Evolutionary conservation across 2,113 vertebrate genomes (phyloP).

Genomic region (Mirza zaza): DNA sequence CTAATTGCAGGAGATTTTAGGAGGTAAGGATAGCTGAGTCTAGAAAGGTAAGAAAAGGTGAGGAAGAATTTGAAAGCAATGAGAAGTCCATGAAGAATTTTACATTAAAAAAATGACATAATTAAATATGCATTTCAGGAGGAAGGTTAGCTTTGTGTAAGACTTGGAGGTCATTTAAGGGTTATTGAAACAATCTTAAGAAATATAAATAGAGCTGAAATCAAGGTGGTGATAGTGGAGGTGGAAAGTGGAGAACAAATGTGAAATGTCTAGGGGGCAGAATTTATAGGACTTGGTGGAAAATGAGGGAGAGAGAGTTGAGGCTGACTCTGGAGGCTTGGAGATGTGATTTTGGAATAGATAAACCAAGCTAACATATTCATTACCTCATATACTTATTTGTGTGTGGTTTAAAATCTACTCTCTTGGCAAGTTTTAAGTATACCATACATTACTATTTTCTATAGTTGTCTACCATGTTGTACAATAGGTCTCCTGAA

Average conservation of each 20-base stretch:
- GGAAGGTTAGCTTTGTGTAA: not conserved
- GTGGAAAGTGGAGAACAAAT: not conserved
- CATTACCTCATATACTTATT: not conserved
- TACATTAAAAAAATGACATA: not conserved
- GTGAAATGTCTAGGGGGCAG: not conserved
- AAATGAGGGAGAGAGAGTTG: not conserved
- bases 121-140: not conserved
- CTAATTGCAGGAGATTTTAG: not conserved
- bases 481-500: not conserved
- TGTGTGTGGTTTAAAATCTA: not conserved
- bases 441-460: not conserved
- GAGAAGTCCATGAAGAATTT: not conserved
- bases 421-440: not conserved
- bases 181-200: not conserved
- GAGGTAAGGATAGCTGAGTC: not conserved
- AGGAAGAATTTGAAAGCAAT: not conserved
- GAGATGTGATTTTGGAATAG: not conserved
- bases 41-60: not conserved
- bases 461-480: not conserved
- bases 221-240: not conserved
- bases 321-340: not conserved
- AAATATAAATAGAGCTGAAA: not conserved
- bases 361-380: not conserved
- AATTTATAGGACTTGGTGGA: not conserved
- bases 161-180: not conserved